Evolutionary conservation across 2,888 invertebrate genomes (phyloP).

Genomic region (Nemotelus pantherinus): DNA sequence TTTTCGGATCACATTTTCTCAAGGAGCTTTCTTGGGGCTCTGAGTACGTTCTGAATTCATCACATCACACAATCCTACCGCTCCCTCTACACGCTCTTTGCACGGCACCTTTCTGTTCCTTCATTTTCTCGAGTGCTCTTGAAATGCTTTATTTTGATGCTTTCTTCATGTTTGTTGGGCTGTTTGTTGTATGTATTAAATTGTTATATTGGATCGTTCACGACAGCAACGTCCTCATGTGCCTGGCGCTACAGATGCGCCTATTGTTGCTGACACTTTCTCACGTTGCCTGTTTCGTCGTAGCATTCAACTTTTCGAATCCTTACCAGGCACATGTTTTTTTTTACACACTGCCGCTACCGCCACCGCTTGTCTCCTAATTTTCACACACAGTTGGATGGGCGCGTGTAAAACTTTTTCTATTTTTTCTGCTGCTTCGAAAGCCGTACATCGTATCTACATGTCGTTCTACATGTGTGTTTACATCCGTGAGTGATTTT

Average conservation of each 20-base stretch:
- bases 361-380: not conserved
- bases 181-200: conserved; percentile 30
- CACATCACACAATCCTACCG: conserved; percentile 33
- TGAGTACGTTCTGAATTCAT: conserved; percentile 36
- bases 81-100: conserved; percentile 7
- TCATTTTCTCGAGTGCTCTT: conserved; percentile 41
- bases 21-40: conserved; percentile 32
- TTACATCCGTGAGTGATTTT: conserved; percentile 32
- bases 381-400: not conserved
- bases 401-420: conserved; percentile 9
- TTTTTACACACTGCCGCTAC: not conserved
- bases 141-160: conserved; percentile 43
- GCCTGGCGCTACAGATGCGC: not conserved
- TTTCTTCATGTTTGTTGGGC: conserved; percentile 29
- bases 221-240: conserved; percentile 12
- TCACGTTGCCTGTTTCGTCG: not conserved
- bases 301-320: not conserved
- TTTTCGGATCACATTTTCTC: conserved; percentile 41
- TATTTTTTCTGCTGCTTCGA: not conserved
- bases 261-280: not conserved
- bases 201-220: conserved; percentile 33
- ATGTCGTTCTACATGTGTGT: conserved; percentile 18
- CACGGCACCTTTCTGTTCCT: conserved; percentile 19
- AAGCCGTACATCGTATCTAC: conserved; percentile 1
- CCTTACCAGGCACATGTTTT: not conserved